Percentiles rank a stretch among this genome's conserved stretches.
Evolutionary conservation across 1,140 invertebrate genomes (phyloP).

Genomic region (Popillia japonica): DNA sequence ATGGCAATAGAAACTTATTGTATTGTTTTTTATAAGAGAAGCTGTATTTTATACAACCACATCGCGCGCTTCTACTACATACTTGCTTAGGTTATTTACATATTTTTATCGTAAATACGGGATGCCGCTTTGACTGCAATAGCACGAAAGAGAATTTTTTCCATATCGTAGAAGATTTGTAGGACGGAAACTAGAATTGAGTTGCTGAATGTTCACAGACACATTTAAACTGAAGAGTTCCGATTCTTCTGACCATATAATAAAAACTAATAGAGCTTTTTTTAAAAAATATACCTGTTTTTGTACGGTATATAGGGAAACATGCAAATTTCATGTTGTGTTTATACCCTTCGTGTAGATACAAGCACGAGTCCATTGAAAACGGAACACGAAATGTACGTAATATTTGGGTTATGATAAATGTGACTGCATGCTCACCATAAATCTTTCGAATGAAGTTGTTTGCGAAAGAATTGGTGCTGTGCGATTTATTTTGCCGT

Average conservation of each 20-base stretch:
- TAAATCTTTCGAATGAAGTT: constrained; percentile 15
- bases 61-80: not conserved
- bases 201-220: not conserved
- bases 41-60: no score
- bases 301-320: not conserved
- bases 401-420: constrained; percentile 16
- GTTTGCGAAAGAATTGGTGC: not conserved
- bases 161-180: constrained; percentile 9
- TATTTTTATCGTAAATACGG: not conserved
- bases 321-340: constrained; percentile 15
- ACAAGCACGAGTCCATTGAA: not conserved
- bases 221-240: not conserved
- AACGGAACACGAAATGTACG: not conserved
- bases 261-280: constrained; percentile 1
- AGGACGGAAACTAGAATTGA: not conserved
- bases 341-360: not conserved
- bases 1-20: no score
- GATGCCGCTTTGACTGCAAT: not conserved
- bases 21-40: no score
- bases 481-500: constrained; percentile 14
- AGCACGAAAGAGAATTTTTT: not conserved
- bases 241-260: not conserved
- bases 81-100: not conserved
- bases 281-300: not conserved
- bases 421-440: constrained; percentile 9